Percentiles rank a stretch among this genome's conserved stretches.
Evolutionary conservation across 1,140 invertebrate species (phyloP).

Genomic region (Megalopta genalis): DNA sequence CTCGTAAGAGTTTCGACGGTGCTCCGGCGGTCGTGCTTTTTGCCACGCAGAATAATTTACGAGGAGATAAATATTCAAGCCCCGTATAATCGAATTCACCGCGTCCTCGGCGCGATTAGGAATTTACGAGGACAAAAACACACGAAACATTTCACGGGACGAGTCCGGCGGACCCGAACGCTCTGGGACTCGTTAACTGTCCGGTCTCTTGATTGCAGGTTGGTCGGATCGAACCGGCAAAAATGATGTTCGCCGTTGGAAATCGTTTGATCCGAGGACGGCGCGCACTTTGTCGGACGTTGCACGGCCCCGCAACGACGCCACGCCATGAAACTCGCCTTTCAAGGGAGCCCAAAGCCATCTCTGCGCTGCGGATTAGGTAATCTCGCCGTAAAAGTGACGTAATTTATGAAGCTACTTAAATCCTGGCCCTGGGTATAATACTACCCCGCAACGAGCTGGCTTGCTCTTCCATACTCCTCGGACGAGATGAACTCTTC

Average conservation of each 20-base stretch:
- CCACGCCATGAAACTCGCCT: constrained; percentile 16
- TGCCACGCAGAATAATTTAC: background rate
- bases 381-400: constrained; percentile 56
- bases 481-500: constrained; percentile 48
- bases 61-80: background rate
- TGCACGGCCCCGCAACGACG: constrained; percentile 22
- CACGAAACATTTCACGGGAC: background rate
- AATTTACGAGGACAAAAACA: background rate
- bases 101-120: background rate
- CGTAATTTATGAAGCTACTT: constrained; percentile 63
- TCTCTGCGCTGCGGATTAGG: constrained; percentile 43
- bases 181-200: constrained; percentile 8
- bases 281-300: constrained; percentile 31
- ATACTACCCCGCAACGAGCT: constrained; percentile 29
- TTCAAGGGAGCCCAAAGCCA: constrained; percentile 31
- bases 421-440: constrained; percentile 50
- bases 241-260: constrained; percentile 18
- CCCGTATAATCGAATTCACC: background rate
- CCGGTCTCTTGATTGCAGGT: background rate
- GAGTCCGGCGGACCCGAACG: background rate
- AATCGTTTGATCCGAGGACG: constrained; percentile 30
- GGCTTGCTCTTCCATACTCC: background rate
- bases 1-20: no score
- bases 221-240: no score
- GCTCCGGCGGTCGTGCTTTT: no score